Evolutionary conservation across 2,797 vertebrate species (phyloP).

Genomic region (Holocentrus rufus): DNA sequence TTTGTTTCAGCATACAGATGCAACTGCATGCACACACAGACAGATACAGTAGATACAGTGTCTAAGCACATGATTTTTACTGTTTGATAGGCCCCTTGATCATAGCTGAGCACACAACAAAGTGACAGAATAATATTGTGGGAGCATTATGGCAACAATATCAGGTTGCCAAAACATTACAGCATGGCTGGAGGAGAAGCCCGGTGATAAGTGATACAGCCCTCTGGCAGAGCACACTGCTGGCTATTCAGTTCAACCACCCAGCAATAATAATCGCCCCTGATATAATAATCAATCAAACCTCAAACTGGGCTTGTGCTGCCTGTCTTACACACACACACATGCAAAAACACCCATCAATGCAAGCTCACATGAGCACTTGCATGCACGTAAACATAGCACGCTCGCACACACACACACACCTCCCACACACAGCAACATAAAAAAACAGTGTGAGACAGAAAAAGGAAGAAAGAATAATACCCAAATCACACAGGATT

Average conservation of each 20-base stretch:
- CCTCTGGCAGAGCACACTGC: conserved; percentile 48
- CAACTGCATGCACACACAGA: conserved; percentile 16
- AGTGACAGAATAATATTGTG: conserved; percentile 73
- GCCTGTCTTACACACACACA: conserved; percentile 61
- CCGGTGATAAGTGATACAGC: conserved; percentile 62
- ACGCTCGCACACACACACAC: conserved; percentile 11
- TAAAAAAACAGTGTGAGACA: conserved; percentile 26
- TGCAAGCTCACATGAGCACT: conserved; percentile 22
- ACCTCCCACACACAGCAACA: not conserved
- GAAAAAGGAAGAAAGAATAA: conserved; percentile 43
- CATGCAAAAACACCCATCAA: conserved; percentile 1
- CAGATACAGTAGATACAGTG: conserved; percentile 16
- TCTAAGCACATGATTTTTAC: conserved; percentile 23
- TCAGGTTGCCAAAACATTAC: conserved; percentile 72
- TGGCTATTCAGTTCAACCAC: conserved; percentile 63
- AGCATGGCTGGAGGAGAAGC: conserved; percentile 66
- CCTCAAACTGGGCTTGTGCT: conserved; percentile 52
- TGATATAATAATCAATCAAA: conserved; percentile 69
- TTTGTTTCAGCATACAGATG: conserved; percentile 31
- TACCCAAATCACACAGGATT: conserved; percentile 63
- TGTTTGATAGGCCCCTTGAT: conserved; percentile 51
- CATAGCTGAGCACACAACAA: conserved; percentile 63
- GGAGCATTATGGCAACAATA: conserved; percentile 70
- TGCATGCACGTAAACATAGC: not conserved
- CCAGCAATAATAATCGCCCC: conserved; percentile 71